These are phyloP conservation scores for Trissolcus basalis DNA, from an alignment of 1,140 invertebrate genomes.

Conservation along the genomic window DNA sequence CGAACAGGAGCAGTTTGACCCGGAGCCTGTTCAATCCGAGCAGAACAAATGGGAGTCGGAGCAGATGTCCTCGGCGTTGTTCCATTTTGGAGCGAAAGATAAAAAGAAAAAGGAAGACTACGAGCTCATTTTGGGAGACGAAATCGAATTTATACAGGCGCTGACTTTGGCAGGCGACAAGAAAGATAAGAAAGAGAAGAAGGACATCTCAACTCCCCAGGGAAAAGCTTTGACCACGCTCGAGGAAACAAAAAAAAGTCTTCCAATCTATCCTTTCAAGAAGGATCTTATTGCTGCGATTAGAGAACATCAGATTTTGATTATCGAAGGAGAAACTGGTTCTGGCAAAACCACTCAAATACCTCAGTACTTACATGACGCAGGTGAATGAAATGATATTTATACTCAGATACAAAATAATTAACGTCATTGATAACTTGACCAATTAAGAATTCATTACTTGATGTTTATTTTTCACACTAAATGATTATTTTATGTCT, in stretches of 20 bases:
- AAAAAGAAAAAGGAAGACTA: constrained; percentile 89
- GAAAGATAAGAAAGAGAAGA: constrained; percentile 76
- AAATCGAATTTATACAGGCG: constrained; percentile 98
- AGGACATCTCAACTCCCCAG: constrained; percentile 80
- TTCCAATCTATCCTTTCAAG: constrained; percentile 96
- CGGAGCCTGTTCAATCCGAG: constrained; percentile 93
- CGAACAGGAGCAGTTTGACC: constrained; percentile 87
- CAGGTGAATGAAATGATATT: constrained; percentile 65
- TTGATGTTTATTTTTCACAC: no score
- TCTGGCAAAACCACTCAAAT: constrained; percentile 98
- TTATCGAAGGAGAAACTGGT: constrained; percentile 99
- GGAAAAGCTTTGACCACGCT: constrained; percentile 86
- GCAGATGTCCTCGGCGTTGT: constrained; percentile 93
- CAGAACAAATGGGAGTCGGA: constrained; percentile 99
- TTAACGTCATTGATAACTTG: no score
- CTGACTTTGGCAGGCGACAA: constrained; percentile 89
- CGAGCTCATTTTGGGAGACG: constrained; percentile 94
- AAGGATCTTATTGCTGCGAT: constrained; percentile 93
- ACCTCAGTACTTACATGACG: constrained; percentile 96
- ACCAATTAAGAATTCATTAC: no score
- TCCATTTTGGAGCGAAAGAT: constrained; percentile 95
- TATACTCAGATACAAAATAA: no score
- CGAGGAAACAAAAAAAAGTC: constrained; percentile 92
- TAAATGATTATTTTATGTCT: no score
- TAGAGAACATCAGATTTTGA: constrained; percentile 91